Evolutionary conservation across 2,797 vertebrate genomes (phyloP), one percentile per base, ranked within the genome.

Genomic region (Bufotes viridis): DNA sequence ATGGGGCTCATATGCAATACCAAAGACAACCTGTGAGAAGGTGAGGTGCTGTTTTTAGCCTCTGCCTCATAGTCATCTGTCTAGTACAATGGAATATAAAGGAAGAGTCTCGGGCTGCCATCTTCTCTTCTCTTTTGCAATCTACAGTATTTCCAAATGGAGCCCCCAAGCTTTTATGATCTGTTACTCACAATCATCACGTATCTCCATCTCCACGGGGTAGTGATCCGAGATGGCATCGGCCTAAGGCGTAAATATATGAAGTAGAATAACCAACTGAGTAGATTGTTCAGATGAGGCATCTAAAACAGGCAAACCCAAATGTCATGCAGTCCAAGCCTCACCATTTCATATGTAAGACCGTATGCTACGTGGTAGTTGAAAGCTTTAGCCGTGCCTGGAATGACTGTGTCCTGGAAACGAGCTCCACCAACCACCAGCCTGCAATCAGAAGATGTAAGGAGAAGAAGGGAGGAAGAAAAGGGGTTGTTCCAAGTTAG

Each of bases 221-320:
- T 90, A 90, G 75, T 90, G 90, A 86, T 90, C 90, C 10, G 90
- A 90, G 26, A 86, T 86, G 13, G 55, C 74, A 61, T 86, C 86
- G 11, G 84, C 34, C 90, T 90, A 67, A 49, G 51, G 20, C 34
- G 1, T 34, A 74, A 75, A 61, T 12, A 60, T 51, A 63, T 17
- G 14, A 61, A 78, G 51, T 2, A 53, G 74, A 1, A 17, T 1
- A 76, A 76, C 49, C 20, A 24, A 55, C 53, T 75, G 53, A 76
- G 22, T n/a, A 53, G 22, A 7, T 74, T 11, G 42, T 42, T 42
- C 17, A 74, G 29, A 49, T 18, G 17, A 74, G 20, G 9, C 13
- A 8, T 51, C 22, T 18, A 55, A 55, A 76, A 53, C 1, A 76
- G 55, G 74, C 4, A n/a, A 76, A 76, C 4, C 1, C 49, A 53